phyloP scores from a whole-genome alignment of 2,888 invertebrate genomes.

The Amphiduros pacificus region DNA sequence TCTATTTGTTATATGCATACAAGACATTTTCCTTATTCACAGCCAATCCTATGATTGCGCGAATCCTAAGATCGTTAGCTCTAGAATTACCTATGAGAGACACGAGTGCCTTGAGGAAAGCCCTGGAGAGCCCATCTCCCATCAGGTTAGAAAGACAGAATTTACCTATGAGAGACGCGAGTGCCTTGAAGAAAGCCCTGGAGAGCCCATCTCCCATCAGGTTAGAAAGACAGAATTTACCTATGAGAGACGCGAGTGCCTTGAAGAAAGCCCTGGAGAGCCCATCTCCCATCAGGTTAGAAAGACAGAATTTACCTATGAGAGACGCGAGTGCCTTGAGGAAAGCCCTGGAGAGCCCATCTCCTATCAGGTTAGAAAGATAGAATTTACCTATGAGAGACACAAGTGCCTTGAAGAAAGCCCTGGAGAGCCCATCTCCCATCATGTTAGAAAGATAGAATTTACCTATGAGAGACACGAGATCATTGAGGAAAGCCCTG shows the following conservation, averaged over 20 bases:
- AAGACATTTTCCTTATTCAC: no score
- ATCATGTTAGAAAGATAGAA: conserved; percentile 37
- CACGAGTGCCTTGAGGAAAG: conserved; percentile 88
- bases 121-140: conserved; percentile 90
- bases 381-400: conserved; percentile 76
- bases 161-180: conserved; percentile 87
- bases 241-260: background rate
- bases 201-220: conserved; percentile 84
- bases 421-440: conserved; percentile 90
- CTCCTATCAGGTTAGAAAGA: conserved; percentile 66
- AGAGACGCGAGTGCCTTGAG: conserved; percentile 86
- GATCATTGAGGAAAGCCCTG: conserved; percentile 84
- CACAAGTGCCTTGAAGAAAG: conserved; percentile 88
- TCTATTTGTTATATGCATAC: no score
- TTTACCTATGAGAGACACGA: conserved; percentile 87
- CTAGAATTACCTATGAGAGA: conserved; percentile 76
- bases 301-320: conserved; percentile 69
- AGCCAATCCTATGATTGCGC: no score
- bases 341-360: conserved; percentile 91
- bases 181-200: conserved; percentile 84
- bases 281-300: background rate
- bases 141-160: conserved; percentile 37
- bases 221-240: conserved; percentile 17
- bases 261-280: background rate
- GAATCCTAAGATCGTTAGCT: no score